phyloP scores from a whole-genome alignment of 2,113 vertebrate species.

The Macrotus californicus region DNA sequence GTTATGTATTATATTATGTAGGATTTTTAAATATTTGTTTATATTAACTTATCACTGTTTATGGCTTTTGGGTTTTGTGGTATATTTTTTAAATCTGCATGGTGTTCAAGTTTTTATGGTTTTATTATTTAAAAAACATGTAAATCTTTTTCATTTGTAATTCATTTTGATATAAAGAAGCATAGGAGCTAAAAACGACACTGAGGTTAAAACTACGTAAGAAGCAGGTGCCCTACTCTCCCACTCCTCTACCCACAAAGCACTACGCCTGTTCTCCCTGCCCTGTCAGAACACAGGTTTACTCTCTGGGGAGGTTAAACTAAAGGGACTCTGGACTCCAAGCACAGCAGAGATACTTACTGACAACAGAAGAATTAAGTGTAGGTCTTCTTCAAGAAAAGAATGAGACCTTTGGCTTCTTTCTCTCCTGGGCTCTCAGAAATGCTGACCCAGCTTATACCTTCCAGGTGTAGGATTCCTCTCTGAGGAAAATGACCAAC shows the following conservation, averaged over 20 bases:
- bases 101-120: not conserved
- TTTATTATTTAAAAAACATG: not conserved
- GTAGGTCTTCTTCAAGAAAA: not conserved
- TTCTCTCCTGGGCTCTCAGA: slow-evolving; percentile 10
- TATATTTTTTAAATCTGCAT: not conserved
- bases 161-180: not conserved
- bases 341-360: not conserved
- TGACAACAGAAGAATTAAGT: not conserved
- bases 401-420: not conserved
- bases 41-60: not conserved
- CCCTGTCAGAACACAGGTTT: not conserved
- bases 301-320: not conserved
- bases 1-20: not conserved
- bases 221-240: not conserved
- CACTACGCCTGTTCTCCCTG: not conserved
- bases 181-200: not conserved
- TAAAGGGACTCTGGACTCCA: not conserved
- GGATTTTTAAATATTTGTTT: not conserved
- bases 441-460: not conserved
- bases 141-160: not conserved
- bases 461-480: not conserved
- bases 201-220: not conserved
- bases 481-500: not conserved
- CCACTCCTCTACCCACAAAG: not conserved
- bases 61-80: not conserved